Conservation (phyloP, 2,797 vertebrate species). For the Sparus aurata region DNA sequence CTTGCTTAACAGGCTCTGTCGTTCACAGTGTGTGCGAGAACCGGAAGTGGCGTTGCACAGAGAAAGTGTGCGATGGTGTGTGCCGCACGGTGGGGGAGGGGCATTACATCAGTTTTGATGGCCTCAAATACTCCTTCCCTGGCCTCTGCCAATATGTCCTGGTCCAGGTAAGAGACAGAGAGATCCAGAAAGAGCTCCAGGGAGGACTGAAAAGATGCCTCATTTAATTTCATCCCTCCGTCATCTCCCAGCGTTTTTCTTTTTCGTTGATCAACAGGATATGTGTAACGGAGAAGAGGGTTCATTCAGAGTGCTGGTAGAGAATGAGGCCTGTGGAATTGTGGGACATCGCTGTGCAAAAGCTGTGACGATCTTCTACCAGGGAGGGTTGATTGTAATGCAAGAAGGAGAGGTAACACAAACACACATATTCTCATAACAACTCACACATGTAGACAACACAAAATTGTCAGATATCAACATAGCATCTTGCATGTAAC, state of each 20-base stretch:
- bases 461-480: not conserved
- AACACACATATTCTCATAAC: not conserved
- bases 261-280: constrained; percentile 84
- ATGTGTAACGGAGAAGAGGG: constrained; percentile 89
- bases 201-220: not conserved
- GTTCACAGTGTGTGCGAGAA: constrained; percentile 88
- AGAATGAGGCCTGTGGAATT: constrained; percentile 92
- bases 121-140: constrained; percentile 92
- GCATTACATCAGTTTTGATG: constrained; percentile 96
- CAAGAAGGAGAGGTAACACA: constrained; percentile 87
- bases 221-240: not conserved
- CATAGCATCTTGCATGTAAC: not conserved
- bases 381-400: constrained; percentile 90
- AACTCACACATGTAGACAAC: not conserved
- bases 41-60: constrained; percentile 93
- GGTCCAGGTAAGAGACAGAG: constrained; percentile 89
- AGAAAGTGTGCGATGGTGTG: constrained; percentile 88
- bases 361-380: constrained; percentile 88
- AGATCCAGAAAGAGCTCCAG: not conserved
- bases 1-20: constrained; percentile 3
- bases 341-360: constrained; percentile 92
- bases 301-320: constrained; percentile 92
- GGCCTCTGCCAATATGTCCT: constrained; percentile 96
- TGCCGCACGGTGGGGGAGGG: constrained; percentile 91
- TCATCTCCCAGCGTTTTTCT: not conserved